A percentile compares a stretch with the other conserved stretches of the same genome.
Conservation (phyloP, 2,888 invertebrate species). For the Pyrgus malvae region DNA sequence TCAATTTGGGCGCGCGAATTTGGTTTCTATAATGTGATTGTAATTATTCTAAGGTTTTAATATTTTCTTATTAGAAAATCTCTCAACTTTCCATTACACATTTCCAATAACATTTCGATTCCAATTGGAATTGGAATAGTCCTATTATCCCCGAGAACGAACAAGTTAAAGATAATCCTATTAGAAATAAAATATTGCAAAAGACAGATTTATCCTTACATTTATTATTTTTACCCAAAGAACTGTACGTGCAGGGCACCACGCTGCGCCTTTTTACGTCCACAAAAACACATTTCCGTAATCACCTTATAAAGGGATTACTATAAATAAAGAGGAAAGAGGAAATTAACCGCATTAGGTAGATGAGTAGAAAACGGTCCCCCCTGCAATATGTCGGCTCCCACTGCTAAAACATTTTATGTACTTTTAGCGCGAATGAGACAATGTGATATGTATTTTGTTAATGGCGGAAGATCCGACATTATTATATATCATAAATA, state of each 20-base stretch:
- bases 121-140: slow-evolving; percentile 11
- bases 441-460: slow-evolving; percentile 68
- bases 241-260: slow-evolving; percentile 57
- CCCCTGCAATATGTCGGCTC: slow-evolving; percentile 79
- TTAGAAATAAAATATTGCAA: slow-evolving; percentile 20
- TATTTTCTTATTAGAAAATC: background rate
- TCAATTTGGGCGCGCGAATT: too few species aligned
- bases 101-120: background rate
- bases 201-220: slow-evolving; percentile 22
- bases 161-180: slow-evolving; percentile 23
- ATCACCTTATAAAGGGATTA: slow-evolving; percentile 83
- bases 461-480: too few species aligned
- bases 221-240: slow-evolving; percentile 43
- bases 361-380: slow-evolving; percentile 73
- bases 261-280: slow-evolving; percentile 78
- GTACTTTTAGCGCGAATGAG: slow-evolving; percentile 74
- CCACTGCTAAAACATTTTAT: slow-evolving; percentile 79
- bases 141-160: slow-evolving; percentile 2
- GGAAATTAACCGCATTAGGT: slow-evolving; percentile 82
- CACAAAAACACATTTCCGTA: slow-evolving; percentile 81
- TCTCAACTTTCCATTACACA: background rate
- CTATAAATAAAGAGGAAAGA: slow-evolving; percentile 82
- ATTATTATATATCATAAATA: too few species aligned
- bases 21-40: too few species aligned
- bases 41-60: too few species aligned